Conservation (phyloP, 2,797 vertebrate genomes). For the Chelon labrosus region DNA sequence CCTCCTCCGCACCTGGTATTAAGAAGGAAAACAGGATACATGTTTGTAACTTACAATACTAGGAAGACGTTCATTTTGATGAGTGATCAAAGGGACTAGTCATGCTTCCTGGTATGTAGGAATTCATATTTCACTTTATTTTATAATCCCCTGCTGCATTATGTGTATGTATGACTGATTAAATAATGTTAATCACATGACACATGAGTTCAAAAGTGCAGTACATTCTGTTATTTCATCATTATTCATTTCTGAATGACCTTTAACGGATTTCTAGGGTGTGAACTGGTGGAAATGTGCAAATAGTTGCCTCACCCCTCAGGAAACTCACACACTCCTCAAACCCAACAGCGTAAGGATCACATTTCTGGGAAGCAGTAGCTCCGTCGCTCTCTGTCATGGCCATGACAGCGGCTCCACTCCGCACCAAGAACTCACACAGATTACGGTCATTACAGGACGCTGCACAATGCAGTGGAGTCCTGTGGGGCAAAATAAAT, state of each 20-base stretch:
- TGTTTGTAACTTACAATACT: not conserved
- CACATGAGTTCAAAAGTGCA: not conserved
- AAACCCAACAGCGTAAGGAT: constrained; percentile 89
- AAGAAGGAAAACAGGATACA: constrained; percentile 6
- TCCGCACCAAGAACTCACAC: constrained; percentile 90
- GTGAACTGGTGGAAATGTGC: not conserved
- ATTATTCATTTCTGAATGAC: constrained; percentile 9
- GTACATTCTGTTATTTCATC: not conserved
- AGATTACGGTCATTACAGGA: constrained; percentile 92
- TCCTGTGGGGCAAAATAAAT: constrained; percentile 80
- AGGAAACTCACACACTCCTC: constrained; percentile 90
- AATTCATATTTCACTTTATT: not conserved
- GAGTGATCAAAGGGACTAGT: not conserved
- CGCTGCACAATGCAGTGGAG: constrained; percentile 92
- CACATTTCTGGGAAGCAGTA: constrained; percentile 91
- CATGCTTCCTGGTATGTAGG: not conserved
- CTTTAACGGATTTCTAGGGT: constrained; percentile 1
- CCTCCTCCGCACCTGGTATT: constrained; percentile 89
- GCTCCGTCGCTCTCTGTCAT: constrained; percentile 90
- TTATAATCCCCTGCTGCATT: not conserved
- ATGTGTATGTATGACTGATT: too few relatives aligned
- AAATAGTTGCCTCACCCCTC: constrained; percentile 79
- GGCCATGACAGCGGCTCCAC: constrained; percentile 91
- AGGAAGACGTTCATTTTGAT: not conserved
- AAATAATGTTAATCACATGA: not conserved